Evolutionary conservation across 2,113 vertebrate species (phyloP), one percentile per base, ranked within the genome.

Genomic region (Paramormyrops kingsleyae): DNA sequence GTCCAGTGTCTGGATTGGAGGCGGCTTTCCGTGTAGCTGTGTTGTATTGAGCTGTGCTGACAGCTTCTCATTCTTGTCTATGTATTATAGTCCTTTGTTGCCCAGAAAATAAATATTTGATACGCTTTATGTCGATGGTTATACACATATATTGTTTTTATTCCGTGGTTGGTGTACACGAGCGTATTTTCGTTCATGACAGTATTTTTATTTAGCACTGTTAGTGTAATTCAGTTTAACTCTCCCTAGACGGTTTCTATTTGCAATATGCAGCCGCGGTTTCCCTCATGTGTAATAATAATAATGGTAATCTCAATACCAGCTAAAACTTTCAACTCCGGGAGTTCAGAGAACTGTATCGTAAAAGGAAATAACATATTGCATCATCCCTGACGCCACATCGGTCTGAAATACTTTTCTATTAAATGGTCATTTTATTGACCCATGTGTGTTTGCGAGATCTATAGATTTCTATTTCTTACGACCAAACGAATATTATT

Each of bases 31-130:
- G 85, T 56, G 85, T 87, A 97, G 97, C 96, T 98, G 97, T 97
- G 97, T 97, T 99, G 97, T 98, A 97, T 97, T 97, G 97, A 97
- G 97, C 97, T 97, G 97, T 98, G 96, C 97, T 96, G 97, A 97
- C 97, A 97, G 97, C 98, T 98, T 97, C 97, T 96, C 97, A 97
- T 97, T 97, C 97, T 97, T 99, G 97, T 99, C 98, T 98, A 98
- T 99, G 98, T 99, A 99, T 98, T 97, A 99, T 99, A 99, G 98
- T 97, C 97, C 97, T 99, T 98, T 99, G 98, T 99, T 99, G 97
- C 98, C 98, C 98, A 98, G 97, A 99, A 99, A 97, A 99, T 99
- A 99, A 99, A 99, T 99, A 99, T 99, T 99, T 99, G 98, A 99
- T 99, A 99, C 98, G 97, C 98, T 99, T 99, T 98, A 99, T 99